phyloP scores from a whole-genome alignment of 2,797 vertebrate species.

The Heterohyrax brucei region DNA sequence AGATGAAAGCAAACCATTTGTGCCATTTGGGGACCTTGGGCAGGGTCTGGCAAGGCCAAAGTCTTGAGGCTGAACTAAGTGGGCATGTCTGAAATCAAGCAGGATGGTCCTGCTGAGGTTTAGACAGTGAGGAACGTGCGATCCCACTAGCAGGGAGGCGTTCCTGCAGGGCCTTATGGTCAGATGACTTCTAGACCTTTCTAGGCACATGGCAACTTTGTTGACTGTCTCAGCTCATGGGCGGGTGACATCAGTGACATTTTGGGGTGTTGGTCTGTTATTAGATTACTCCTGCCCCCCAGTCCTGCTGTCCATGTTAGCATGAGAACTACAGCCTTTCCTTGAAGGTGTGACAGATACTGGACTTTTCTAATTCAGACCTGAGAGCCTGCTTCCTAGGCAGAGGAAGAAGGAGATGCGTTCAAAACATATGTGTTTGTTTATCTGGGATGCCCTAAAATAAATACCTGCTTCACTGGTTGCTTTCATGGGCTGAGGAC shows the following conservation, averaged over 20 bases:
- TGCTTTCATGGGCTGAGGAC: not conserved
- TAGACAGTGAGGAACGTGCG: not conserved
- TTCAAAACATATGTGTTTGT: not conserved
- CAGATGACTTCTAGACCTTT: not conserved
- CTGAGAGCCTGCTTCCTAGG: not conserved
- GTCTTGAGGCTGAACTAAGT: not conserved
- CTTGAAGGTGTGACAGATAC: not conserved
- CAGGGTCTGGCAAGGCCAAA: not conserved
- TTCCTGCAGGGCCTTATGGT: not conserved
- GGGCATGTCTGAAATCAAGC: not conserved
- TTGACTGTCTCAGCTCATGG: not conserved
- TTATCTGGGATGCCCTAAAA: not conserved
- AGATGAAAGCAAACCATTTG: too few relatives aligned
- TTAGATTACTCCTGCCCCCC: not conserved
- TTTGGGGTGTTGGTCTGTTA: not conserved
- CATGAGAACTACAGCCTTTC: not conserved
- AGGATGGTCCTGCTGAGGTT: too few relatives aligned
- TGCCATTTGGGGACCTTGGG: not conserved
- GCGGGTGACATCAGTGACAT: not conserved
- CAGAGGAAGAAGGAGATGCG: not conserved
- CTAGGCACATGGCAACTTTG: not conserved
- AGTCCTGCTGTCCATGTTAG: not conserved
- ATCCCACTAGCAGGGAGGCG: not conserved
- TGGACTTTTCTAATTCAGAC: not conserved
- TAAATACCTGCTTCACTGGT: not conserved